Evolutionary conservation across 2,113 vertebrate genomes (phyloP).

Genomic region (Peromyscus maniculatus): DNA sequence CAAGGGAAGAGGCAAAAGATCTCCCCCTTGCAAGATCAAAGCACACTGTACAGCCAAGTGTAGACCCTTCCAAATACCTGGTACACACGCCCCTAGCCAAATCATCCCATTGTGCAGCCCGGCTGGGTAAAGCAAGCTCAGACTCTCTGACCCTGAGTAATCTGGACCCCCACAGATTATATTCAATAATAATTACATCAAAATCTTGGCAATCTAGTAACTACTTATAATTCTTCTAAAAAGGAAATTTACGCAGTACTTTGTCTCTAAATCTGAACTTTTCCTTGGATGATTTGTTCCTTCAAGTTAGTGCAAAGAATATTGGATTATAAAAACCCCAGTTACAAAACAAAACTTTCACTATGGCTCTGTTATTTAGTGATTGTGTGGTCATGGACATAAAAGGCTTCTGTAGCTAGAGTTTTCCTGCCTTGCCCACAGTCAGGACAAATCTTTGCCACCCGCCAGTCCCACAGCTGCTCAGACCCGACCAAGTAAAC

Average conservation of each 20-base stretch:
- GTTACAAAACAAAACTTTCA: not conserved
- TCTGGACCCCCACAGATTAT: not conserved
- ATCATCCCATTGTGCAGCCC: too few relatives aligned
- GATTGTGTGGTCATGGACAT: not conserved
- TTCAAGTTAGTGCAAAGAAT: not conserved
- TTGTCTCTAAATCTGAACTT: not conserved
- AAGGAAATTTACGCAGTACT: not conserved
- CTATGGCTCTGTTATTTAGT: not conserved
- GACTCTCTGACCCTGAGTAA: too few relatives aligned
- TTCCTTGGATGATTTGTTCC: not conserved
- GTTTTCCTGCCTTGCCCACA: too few relatives aligned
- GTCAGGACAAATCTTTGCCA: too few relatives aligned
- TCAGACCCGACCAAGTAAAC: too few relatives aligned
- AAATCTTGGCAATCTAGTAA: slow-evolving; percentile 13
- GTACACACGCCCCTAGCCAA: too few relatives aligned
- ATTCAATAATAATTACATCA: not conserved
- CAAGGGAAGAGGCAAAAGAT: too few relatives aligned
- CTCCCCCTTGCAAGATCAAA: too few relatives aligned
- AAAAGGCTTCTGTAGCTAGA: not conserved
- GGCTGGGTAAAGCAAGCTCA: too few relatives aligned
- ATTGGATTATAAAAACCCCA: not conserved
- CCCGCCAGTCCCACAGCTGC: too few relatives aligned
- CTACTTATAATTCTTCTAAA: slow-evolving; percentile 7
- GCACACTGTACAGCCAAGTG: too few relatives aligned
- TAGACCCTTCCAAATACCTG: too few relatives aligned